Evolutionary conservation across 2,888 invertebrate species (phyloP).

Genomic region (Fragum whitleyi): DNA sequence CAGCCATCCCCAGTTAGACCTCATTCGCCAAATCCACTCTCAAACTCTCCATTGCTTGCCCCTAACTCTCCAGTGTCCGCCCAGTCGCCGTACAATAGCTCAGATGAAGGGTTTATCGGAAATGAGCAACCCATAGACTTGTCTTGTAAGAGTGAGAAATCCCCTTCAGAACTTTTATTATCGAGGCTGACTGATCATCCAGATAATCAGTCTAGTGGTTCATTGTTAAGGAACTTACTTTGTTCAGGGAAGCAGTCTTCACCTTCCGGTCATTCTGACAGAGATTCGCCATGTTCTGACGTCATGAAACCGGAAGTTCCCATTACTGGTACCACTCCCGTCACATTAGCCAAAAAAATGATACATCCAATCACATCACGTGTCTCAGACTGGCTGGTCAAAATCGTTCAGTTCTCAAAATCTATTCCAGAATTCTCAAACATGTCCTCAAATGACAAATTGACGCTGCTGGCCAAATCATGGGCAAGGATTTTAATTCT

Average conservation of each 20-base stretch:
- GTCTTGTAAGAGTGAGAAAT: slow-evolving; percentile 71
- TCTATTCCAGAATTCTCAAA: slow-evolving; percentile 81
- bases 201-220: slow-evolving; percentile 47
- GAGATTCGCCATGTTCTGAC: slow-evolving; percentile 65
- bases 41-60: slow-evolving; percentile 43
- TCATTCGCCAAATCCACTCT: slow-evolving; percentile 32
- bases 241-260: slow-evolving; percentile 34
- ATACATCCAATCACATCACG: slow-evolving; percentile 82
- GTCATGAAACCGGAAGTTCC: slow-evolving; percentile 56
- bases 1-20: slow-evolving; percentile 15
- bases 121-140: slow-evolving; percentile 81
- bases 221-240: slow-evolving; percentile 61
- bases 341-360: slow-evolving; percentile 84
- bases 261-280: slow-evolving; percentile 40
- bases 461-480: slow-evolving; percentile 79
- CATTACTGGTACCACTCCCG: slow-evolving; percentile 74
- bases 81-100: slow-evolving; percentile 34
- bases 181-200: slow-evolving; percentile 21
- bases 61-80: slow-evolving; percentile 37
- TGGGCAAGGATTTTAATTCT: slow-evolving; percentile 82
- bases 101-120: slow-evolving; percentile 6
- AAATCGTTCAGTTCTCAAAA: slow-evolving; percentile 81
- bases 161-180: slow-evolving; percentile 22
- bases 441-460: slow-evolving; percentile 80
- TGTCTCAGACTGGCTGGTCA: slow-evolving; percentile 83